These are phyloP conservation scores for Pachyuromys duprasi DNA, from an alignment of 2,797 vertebrate species.

Conservation along the genomic window DNA sequence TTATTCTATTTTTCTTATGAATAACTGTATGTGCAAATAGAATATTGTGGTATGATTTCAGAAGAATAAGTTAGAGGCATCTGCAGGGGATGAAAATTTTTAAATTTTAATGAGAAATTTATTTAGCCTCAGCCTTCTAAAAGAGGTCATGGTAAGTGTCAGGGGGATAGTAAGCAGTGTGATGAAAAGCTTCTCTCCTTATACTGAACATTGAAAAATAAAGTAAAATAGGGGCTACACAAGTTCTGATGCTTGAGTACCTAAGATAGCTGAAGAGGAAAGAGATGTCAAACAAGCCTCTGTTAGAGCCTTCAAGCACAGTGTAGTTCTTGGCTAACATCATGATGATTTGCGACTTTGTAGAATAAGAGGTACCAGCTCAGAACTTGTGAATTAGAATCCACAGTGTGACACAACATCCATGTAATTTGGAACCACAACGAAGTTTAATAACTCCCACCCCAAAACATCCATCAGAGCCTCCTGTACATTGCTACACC, in stretches of 20 bases:
- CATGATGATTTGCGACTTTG: not conserved
- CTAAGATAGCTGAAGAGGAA: not conserved
- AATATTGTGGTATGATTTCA: not conserved
- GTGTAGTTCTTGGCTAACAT: not conserved
- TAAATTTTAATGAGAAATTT: not conserved
- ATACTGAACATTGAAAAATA: not conserved
- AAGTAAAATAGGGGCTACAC: not conserved
- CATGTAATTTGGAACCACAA: not conserved
- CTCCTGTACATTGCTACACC: not conserved
- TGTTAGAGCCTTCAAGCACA: not conserved
- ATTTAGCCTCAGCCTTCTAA: not conserved
- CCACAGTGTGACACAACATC: not conserved
- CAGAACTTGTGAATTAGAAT: not conserved
- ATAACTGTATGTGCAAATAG: not conserved
- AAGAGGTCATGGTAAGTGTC: not conserved
- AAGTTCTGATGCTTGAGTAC: not conserved
- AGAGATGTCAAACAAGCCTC: not conserved
- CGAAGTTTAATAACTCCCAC: not conserved
- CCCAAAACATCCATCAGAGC: not conserved
- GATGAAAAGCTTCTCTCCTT: not conserved
- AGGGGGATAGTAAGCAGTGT: not conserved
- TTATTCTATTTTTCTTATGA: slow-evolving; percentile 31
- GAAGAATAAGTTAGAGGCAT: not conserved
- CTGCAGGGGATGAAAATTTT: not conserved
- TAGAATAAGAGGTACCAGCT: not conserved